A percentile compares a stretch with the other conserved stretches of the same genome.
phyloP scores from a whole-genome alignment of 2,113 vertebrate genomes.

The Pitta sordida region DNA sequence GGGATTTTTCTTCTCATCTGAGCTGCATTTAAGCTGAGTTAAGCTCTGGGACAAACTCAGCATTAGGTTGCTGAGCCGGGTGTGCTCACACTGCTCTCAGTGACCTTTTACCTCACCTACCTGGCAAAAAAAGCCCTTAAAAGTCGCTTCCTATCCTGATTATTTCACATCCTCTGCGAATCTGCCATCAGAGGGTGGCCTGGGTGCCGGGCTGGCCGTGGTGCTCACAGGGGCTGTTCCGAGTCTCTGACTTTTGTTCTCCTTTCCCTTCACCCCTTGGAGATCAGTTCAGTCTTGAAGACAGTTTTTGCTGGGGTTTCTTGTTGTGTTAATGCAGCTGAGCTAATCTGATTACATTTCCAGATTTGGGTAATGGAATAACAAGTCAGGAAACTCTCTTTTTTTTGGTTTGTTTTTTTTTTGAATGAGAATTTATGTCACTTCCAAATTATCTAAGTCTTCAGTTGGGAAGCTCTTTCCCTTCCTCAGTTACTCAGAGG shows the following conservation, averaged over 20 bases:
- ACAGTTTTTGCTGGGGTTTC: neutral
- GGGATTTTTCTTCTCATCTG: neutral
- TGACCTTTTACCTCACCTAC: constrained; percentile 21
- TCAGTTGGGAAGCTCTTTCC: neutral
- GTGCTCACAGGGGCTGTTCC: neutral
- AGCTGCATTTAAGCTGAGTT: neutral
- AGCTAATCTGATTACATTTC: constrained; percentile 60
- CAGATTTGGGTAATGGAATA: constrained; percentile 53
- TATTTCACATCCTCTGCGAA: neutral
- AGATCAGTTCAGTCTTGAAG: neutral
- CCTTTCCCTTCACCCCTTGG: constrained; percentile 5
- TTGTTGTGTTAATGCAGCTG: constrained; percentile 49
- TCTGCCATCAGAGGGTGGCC: accelerated
- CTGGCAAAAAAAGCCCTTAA: neutral
- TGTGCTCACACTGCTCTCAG: neutral
- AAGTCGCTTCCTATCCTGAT: neutral
- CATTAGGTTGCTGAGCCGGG: neutral
- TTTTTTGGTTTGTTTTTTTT: neutral
- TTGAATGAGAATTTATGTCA: neutral
- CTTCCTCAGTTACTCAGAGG: neutral
- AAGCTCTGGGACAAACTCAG: neutral
- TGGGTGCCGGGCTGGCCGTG: accelerated
- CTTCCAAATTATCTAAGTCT: neutral
- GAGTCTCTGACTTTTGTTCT: constrained; percentile 38
- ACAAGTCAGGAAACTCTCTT: constrained; percentile 48